These are phyloP conservation scores for Glomeris marginata DNA, from an alignment of 2,888 invertebrate species.

Conservation along the genomic window DNA sequence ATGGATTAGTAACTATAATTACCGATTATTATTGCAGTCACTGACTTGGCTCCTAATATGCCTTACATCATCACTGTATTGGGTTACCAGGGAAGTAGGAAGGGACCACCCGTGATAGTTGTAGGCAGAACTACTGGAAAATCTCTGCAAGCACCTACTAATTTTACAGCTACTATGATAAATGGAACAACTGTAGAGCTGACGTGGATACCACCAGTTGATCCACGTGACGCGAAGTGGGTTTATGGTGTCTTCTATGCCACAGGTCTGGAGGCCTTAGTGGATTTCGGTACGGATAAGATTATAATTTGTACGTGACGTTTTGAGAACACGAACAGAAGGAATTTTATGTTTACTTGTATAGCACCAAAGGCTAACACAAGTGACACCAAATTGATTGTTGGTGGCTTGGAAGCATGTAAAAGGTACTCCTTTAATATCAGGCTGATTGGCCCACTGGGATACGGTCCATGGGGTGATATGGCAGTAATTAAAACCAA, in stretches of 20 bases:
- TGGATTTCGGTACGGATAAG: conserved; percentile 41
- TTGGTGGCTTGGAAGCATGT: conserved; percentile 52
- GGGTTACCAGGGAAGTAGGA: conserved; percentile 15
- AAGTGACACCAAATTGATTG: conserved; percentile 37
- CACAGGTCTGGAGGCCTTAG: conserved; percentile 39
- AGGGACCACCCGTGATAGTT: conserved; percentile 18
- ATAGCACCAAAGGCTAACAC: conserved; percentile 27
- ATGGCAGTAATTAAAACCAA: conserved; percentile 41
- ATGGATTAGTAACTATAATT: background rate
- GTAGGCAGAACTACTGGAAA: conserved; percentile 18
- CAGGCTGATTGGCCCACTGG: conserved; percentile 46
- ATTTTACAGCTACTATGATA: conserved; percentile 27
- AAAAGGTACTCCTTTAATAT: conserved; percentile 57
- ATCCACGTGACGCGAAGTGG: conserved; percentile 41
- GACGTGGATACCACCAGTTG: conserved; percentile 47
- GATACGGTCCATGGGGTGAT: conserved; percentile 47
- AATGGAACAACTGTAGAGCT: conserved; percentile 38
- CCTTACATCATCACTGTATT: conserved; percentile 42
- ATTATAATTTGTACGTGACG: too few relatives aligned
- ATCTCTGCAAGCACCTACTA: conserved; percentile 17
- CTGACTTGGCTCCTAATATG: conserved; percentile 39
- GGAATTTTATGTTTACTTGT: too few relatives aligned
- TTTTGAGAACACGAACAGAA: too few relatives aligned
- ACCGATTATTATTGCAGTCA: conserved; percentile 30
- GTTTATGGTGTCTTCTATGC: conserved; percentile 59